Conservation (phyloP, 2,888 invertebrate genomes). For the Acrobasis repandana region DNA sequence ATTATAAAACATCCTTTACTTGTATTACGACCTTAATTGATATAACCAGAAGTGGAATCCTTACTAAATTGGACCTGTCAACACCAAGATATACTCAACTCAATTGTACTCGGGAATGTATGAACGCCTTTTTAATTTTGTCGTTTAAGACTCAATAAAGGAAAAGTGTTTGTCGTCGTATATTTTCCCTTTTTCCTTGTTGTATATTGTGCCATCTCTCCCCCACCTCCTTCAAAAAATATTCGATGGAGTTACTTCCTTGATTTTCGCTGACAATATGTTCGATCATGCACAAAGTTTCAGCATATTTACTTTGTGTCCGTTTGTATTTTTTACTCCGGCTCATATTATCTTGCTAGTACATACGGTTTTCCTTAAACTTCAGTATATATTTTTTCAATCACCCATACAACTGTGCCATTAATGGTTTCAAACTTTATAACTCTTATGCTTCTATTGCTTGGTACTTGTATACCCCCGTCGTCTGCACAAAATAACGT, state of each 20-base stretch:
- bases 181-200: conserved; percentile 15
- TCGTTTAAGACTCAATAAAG: conserved; percentile 15
- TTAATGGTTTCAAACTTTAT: no score
- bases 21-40: neutral
- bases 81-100: conserved; percentile 22
- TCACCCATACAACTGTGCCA: no score
- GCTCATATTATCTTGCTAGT: neutral
- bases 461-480: no score
- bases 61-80: conserved; percentile 29
- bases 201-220: neutral
- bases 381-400: no score
- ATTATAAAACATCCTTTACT: no score
- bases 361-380: neutral
- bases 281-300: neutral
- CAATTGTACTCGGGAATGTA: conserved; percentile 16
- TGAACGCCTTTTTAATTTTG: conserved; percentile 15
- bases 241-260: conserved; percentile 4
- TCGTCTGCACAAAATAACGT: no score
- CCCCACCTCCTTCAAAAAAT: neutral
- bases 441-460: no score
- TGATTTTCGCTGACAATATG: conserved; percentile 3
- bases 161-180: conserved; percentile 4
- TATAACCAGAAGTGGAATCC: conserved; percentile 7
- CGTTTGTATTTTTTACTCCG: neutral
- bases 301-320: neutral